These are phyloP conservation scores for Diabrotica balteata DNA, from an alignment of 2,888 invertebrate genomes.

Conservation along the genomic window DNA sequence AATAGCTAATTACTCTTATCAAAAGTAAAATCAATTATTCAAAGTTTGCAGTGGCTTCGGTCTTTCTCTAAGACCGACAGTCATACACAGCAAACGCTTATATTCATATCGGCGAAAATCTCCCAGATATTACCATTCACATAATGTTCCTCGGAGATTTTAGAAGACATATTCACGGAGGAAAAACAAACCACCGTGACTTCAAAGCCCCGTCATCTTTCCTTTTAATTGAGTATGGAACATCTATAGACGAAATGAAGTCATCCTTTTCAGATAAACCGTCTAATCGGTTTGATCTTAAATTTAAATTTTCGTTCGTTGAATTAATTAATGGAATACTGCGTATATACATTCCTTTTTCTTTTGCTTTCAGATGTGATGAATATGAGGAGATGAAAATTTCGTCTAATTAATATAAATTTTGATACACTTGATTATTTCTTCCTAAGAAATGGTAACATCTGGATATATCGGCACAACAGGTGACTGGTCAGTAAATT, in stretches of 20 bases:
- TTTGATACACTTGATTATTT: too few species aligned
- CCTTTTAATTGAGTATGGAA: conserved; percentile 9
- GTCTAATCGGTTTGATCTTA: conserved; percentile 4
- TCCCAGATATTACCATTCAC: conserved; percentile 20
- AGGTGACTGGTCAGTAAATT: too few species aligned
- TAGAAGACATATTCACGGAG: neutral
- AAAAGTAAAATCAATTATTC: too few species aligned
- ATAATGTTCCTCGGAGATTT: conserved; percentile 1
- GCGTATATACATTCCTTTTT: neutral
- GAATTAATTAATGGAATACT: conserved; percentile 9
- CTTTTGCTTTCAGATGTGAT: neutral
- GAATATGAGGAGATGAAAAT: neutral
- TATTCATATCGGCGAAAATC: conserved; percentile 22
- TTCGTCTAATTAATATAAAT: too few species aligned
- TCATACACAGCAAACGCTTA: conserved; percentile 13
- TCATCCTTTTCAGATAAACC: conserved; percentile 6
- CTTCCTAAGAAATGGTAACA: too few species aligned
- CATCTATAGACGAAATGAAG: conserved; percentile 9
- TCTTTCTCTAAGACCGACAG: conserved; percentile 1
- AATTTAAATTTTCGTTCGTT: conserved; percentile 2
- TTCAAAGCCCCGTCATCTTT: conserved; percentile 6
- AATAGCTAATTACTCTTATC: too few species aligned
- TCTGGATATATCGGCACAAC: too few species aligned
- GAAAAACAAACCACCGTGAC: conserved; percentile 6
- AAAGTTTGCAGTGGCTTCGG: too few species aligned